phyloP scores from a whole-genome alignment of 2,888 invertebrate genomes.

The Matsumyia berberina region DNA sequence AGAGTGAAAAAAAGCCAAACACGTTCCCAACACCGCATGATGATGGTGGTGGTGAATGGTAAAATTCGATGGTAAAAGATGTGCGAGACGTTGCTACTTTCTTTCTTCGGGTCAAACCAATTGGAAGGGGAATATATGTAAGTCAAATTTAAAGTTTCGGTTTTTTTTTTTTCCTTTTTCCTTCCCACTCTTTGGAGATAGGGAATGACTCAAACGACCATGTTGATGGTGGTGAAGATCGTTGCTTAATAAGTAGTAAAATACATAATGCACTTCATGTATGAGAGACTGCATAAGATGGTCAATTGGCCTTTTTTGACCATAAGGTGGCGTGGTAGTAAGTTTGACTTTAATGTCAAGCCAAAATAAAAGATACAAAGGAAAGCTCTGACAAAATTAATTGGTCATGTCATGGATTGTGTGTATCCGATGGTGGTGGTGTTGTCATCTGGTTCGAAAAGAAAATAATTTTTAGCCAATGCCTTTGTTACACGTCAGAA shows the following conservation, averaged over 20 bases:
- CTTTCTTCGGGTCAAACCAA: slow-evolving; percentile 24
- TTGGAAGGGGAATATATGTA: slow-evolving; percentile 11
- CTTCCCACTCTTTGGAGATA: background rate
- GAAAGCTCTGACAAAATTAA: slow-evolving; percentile 10
- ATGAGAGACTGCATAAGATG: slow-evolving; percentile 43
- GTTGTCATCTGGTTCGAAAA: slow-evolving; percentile 21
- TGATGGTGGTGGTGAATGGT: slow-evolving; percentile 3
- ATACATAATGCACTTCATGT: slow-evolving; percentile 8
- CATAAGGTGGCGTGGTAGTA: slow-evolving; percentile 10
- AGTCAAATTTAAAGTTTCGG: slow-evolving; percentile 16
- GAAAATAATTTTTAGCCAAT: slow-evolving; percentile 29
- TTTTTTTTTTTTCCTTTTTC: background rate
- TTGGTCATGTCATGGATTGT: slow-evolving; percentile 11
- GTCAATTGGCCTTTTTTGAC: slow-evolving; percentile 10
- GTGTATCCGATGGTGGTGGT: background rate
- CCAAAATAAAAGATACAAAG: slow-evolving; percentile 11
- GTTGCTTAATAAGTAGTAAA: slow-evolving; percentile 44
- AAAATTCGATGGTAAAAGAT: slow-evolving; percentile 9
- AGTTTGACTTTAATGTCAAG: background rate
- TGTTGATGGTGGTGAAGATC: slow-evolving; percentile 23
- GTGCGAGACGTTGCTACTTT: slow-evolving; percentile 45
- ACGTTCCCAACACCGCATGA: slow-evolving; percentile 4
- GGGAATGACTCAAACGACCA: background rate
- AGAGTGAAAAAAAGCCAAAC: slow-evolving; percentile 15
- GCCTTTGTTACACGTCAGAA: slow-evolving; percentile 21